Evolutionary conservation across 1,140 invertebrate genomes (phyloP), one percentile per base, ranked within the genome.

Genomic region (Ditylenchus dipsaci): DNA sequence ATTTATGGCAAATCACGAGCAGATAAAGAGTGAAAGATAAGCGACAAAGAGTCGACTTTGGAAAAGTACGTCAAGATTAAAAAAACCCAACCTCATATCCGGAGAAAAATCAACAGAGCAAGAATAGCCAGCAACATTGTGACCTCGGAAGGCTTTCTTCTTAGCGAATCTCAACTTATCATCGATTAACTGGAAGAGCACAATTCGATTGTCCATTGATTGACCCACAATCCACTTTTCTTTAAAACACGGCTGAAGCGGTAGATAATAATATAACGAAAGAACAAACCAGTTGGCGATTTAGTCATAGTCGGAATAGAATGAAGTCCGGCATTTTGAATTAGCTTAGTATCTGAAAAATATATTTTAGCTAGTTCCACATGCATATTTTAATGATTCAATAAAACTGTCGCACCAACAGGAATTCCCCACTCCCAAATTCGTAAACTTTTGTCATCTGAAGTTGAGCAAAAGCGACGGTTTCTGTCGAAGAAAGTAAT

Each of bases 401-500:
- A n/a, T n/a, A n/a, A n/a, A n/a, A n/a, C n/a, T n/a, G n/a, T n/a
- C 33, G 3, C 11, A 38, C 33, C 33, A 11, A 38, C 33, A 11
- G 38, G 21, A 23, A 57, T 23, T 38, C 84, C 91, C 95, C 95
- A 99, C 88, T 99, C 96, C 96, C 96, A 99, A 63, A 99, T 95
- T 62, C 96, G 86, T 70, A 99, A 86, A 84, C 92, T 95, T 85
- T 99, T 99, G 83, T 99, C 96, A 84, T 99, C 96, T 0, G 95
- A 97, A 0, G 95, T 97, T 15, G 93, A 93, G 0, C 97, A 94
- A 86, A 98, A 97, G 80, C 95, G 85, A 63, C 95, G 86, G 85
- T 97, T 97, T 78, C 97, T 93, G 86, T 99, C 96, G 17, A 99
- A 93, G 86, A 99, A 98, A 3, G 95, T 98, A 71, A 99, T 97